Evolutionary conservation across 2,888 invertebrate species (phyloP), one percentile per base, ranked within the genome.

Genomic region (Druceiella hillmani): DNA sequence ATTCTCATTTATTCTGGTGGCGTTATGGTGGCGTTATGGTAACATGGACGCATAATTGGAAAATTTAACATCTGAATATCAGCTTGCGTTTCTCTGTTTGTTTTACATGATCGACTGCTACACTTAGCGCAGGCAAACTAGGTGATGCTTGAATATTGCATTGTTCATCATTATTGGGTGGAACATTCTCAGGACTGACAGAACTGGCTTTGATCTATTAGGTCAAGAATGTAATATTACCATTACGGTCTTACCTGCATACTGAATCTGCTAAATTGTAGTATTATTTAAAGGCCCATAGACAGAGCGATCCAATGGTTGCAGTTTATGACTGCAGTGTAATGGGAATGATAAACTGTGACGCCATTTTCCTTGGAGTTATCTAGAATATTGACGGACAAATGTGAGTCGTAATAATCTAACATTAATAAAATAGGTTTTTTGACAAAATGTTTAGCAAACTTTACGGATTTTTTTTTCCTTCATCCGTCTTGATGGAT

Each of bases 321-420:
- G 22, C 22, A 20, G 22, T n/a, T 20, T 20, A n/a, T 20, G 22
- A n/a, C 22, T 20, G 22, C 22, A 20, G 22, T 20, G 22, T 20
- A n/a, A n/a, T n/a, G 22, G 22, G 22, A 20, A 20, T 7, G 22
- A 20, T n/a, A 20, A 20, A 20, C 22, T 20, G 22, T 20, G 22
- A 20, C 22, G n/a, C 22, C 22, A 20, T 20, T 20, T 20, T 20
- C 22, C n/a, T 20, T 20, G n/a, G n/a, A 20, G 22, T 20, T 7
- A 20, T 20, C 22, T 6, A 20, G 22, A 20, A 20, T n/a, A 20
- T 20, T n/a, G n/a, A 20, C n/a, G 6, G 22, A 20, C 22, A 20
- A 20, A 20, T 20, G 22, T 20, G 22, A 20, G 22, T 20, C 22
- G 22, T 20, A 20, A 20, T 20, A 7, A 20, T 20, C 22, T 6